Conservation (phyloP, 1,140 invertebrate species). For the Dreissena rostriformis region DNA sequence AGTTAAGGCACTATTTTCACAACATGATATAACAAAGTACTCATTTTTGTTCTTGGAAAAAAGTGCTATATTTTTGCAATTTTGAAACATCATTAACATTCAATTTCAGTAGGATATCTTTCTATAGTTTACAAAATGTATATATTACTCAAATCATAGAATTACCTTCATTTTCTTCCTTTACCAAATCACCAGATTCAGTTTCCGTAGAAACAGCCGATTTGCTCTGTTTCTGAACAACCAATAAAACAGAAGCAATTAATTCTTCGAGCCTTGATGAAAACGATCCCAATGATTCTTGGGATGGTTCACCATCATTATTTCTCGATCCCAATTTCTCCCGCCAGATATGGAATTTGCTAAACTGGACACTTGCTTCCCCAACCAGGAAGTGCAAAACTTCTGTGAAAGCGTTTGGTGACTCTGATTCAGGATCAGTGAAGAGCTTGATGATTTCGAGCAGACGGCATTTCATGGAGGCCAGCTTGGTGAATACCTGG, state of each 20-base stretch:
- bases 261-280: conserved; percentile 56
- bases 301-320: not conserved
- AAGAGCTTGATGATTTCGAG: conserved; percentile 42
- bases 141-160: no score
- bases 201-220: conserved; percentile 19
- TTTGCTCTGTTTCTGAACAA: conserved; percentile 71
- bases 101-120: no score
- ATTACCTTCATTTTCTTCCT: conserved; percentile 35
- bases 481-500: conserved; percentile 12
- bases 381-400: conserved; percentile 34
- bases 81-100: no score
- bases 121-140: no score
- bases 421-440: conserved; percentile 23
- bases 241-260: conserved; percentile 64
- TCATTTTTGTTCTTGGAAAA: no score
- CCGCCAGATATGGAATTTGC: conserved; percentile 28
- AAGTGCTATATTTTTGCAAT: no score
- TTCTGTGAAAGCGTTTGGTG: conserved; percentile 48
- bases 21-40: no score
- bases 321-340: not conserved
- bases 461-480: not conserved
- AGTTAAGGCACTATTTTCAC: no score
- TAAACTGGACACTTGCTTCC: conserved; percentile 12
- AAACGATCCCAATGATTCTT: conserved; percentile 10
- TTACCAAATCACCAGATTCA: not conserved